Percentiles rank a stretch among this genome's conserved stretches.
Conservation (phyloP, 2,888 invertebrate genomes). For the Mimumesa dahlbomi region DNA sequence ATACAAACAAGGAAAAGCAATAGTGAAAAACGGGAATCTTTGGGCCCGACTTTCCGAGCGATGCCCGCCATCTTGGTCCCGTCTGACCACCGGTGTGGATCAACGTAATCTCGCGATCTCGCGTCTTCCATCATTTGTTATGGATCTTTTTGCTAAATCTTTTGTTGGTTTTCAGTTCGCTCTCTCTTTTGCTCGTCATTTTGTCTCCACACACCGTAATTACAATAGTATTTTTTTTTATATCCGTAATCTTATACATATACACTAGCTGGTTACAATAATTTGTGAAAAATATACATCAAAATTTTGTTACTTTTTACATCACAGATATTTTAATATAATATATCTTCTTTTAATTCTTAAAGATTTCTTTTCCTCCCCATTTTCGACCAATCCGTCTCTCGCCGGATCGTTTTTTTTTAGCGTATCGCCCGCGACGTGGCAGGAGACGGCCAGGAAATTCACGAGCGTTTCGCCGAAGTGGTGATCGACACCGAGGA, state of each 20-base stretch:
- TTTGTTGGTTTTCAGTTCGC: slow-evolving; percentile 51
- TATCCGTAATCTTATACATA: slow-evolving; percentile 78
- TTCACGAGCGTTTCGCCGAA: not conserved
- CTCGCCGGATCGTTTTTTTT: slow-evolving; percentile 70
- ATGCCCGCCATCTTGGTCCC: slow-evolving; percentile 79
- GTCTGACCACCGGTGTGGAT: slow-evolving; percentile 76
- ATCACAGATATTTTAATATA: slow-evolving; percentile 81
- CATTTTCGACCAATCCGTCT: slow-evolving; percentile 65
- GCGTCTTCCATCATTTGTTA: slow-evolving; percentile 48
- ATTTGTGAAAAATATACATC: slow-evolving; percentile 81
- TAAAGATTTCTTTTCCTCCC: slow-evolving; percentile 73
- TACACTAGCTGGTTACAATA: slow-evolving; percentile 80
- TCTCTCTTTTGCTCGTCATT: slow-evolving; percentile 51
- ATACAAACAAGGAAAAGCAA: too few relatives aligned
- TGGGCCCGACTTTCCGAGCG: slow-evolving; percentile 73
- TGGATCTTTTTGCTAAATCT: slow-evolving; percentile 35
- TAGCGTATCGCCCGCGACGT: slow-evolving; percentile 71
- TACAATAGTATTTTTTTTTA: slow-evolving; percentile 71
- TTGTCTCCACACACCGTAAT: slow-evolving; percentile 67
- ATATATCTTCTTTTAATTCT: slow-evolving; percentile 78
- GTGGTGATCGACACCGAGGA: too few relatives aligned
- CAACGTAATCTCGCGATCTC: slow-evolving; percentile 68
- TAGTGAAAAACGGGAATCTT: slow-evolving; percentile 69
- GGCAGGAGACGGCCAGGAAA: slow-evolving; percentile 58
- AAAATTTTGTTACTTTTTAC: slow-evolving; percentile 81